Percentiles rank a stretch among this genome's conserved stretches.
Conservation (phyloP, 2,797 vertebrate species). For the Rachycentron canadum region DNA sequence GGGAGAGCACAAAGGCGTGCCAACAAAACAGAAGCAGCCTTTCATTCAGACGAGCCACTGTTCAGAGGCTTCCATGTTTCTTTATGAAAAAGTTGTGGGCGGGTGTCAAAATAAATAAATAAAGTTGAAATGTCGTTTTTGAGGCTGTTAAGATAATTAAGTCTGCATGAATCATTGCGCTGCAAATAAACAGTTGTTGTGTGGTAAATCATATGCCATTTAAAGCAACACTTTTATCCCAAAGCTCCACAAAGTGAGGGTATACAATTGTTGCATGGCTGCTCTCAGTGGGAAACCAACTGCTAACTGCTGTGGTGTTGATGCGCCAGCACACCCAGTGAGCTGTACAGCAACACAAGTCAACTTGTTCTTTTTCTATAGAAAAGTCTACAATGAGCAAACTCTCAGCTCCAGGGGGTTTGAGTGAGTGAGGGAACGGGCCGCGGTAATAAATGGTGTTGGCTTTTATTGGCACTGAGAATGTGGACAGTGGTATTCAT, state of each 20-base stretch:
- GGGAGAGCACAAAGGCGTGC: conserved; percentile 21
- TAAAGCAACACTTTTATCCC: conserved; percentile 35
- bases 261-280: background rate
- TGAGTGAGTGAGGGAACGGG: conserved; percentile 1
- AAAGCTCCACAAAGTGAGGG: conserved; percentile 10
- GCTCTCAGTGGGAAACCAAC: conserved; percentile 23
- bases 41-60: conserved; percentile 37
- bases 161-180: conserved; percentile 15
- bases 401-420: background rate
- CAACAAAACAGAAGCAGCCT: conserved; percentile 33
- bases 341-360: conserved; percentile 13
- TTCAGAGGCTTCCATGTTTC: conserved; percentile 16
- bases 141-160: conserved; percentile 39
- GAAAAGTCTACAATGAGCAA: conserved; percentile 14
- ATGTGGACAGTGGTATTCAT: conserved; percentile 3
- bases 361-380: conserved; percentile 5
- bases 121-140: conserved; percentile 17
- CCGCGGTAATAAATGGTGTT: background rate
- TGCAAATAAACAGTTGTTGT: conserved; percentile 34
- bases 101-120: conserved; percentile 18
- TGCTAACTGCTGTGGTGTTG: conserved; percentile 3
- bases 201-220: conserved; percentile 14
- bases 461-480: conserved; percentile 9
- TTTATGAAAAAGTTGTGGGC: conserved; percentile 6
- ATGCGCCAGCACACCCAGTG: conserved; percentile 1